phyloP scores from a whole-genome alignment of 2,888 invertebrate genomes.

The Eristalis intricaria region DNA sequence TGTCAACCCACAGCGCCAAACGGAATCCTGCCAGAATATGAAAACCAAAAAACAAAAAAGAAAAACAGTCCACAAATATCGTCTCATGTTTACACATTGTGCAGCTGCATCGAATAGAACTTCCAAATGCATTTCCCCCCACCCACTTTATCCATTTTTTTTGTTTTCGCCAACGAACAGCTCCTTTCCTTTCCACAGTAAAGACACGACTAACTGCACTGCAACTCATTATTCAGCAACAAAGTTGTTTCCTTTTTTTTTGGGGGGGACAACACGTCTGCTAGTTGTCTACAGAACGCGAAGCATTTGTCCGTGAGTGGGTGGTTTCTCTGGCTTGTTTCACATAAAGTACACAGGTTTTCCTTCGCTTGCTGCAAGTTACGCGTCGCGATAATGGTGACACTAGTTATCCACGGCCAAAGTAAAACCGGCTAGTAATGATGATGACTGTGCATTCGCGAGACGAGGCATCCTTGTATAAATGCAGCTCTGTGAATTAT shows the following conservation, averaged over 20 bases:
- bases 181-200: constrained; percentile 10
- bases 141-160: background rate
- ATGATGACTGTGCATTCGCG: constrained; percentile 69
- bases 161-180: constrained; percentile 13
- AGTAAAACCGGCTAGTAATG: constrained; percentile 58
- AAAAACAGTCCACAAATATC: constrained; percentile 29
- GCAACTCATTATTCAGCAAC: constrained; percentile 71
- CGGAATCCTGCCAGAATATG: constrained; percentile 27
- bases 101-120: constrained; percentile 61
- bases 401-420: constrained; percentile 60
- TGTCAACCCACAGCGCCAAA: constrained; percentile 51
- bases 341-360: constrained; percentile 39
- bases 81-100: constrained; percentile 65
- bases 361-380: constrained; percentile 39
- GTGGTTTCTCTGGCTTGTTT: constrained; percentile 13
- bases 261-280: constrained; percentile 58
- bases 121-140: constrained; percentile 37
- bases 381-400: constrained; percentile 69
- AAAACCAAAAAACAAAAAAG: constrained; percentile 8
- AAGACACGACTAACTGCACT: constrained; percentile 65
- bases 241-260: constrained; percentile 34
- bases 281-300: constrained; percentile 61
- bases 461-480: constrained; percentile 22
- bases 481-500: constrained; percentile 60
- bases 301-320: constrained; percentile 49